Conservation (phyloP, 2,888 invertebrate genomes). For the Caenorhabditis wallacei region DNA sequence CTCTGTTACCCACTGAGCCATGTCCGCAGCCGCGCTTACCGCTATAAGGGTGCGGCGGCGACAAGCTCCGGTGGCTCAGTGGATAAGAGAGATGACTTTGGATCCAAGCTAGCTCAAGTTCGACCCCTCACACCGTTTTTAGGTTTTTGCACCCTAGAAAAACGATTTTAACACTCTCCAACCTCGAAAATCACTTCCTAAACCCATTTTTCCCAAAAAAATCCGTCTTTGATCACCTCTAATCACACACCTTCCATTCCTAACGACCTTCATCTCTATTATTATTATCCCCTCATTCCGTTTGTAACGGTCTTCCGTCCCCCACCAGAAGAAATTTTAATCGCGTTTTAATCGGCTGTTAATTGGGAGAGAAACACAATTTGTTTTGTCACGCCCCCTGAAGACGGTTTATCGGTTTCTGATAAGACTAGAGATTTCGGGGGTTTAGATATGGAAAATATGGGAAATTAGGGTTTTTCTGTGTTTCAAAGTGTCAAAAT, state of each 20-base stretch:
- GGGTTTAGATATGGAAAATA: too few species aligned
- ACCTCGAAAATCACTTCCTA: too few species aligned
- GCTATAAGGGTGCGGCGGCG: neutral
- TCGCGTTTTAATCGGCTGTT: constrained; percentile 50
- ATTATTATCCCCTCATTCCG: neutral
- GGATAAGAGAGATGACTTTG: neutral
- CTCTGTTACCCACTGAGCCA: constrained; percentile 13
- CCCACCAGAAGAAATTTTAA: constrained; percentile 8
- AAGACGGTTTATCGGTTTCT: neutral
- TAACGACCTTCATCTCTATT: neutral
- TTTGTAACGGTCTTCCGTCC: neutral
- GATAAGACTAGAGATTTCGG: too few species aligned
- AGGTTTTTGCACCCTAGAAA: neutral
- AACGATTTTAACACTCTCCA: too few species aligned
- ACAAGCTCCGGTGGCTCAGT: neutral
- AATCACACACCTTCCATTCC: neutral
- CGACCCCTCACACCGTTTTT: neutral
- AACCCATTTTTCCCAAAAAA: too few species aligned
- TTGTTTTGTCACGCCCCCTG: constrained; percentile 1
- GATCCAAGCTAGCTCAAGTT: neutral
- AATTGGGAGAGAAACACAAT: constrained; percentile 27
- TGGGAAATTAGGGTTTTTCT: too few species aligned
- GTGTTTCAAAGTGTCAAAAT: neutral
- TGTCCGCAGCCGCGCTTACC: neutral
- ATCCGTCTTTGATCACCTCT: too few species aligned